Base-by-base conservation (phyloP, 1,140 invertebrate species). In the Harpegnathos saltator region DNA sequence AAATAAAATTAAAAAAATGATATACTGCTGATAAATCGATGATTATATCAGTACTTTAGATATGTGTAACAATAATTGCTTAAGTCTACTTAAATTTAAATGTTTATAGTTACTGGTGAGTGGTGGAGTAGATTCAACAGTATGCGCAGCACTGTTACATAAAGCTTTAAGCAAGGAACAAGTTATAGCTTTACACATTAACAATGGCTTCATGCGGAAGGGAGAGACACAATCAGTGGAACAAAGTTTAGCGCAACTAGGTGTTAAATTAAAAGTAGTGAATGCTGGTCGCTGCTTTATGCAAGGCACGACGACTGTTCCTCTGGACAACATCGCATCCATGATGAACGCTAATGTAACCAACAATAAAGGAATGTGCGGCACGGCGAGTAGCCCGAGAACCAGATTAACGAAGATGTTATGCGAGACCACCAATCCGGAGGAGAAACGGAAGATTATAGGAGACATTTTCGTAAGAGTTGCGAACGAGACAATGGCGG, bases 201-300 rank as follows among this genome's bases (percentile, higher is more conserved):
- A 99, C 94, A 99, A 99, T 95, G 99, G 99, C 68, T 99, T 99
- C 93, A 99, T 99, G 98, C 96, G 99, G 69, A 98, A 99, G 94
- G 97, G 98, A 90, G 99, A 99, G 93, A 99, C 98, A 89, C 94
- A 96, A 65, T 96, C 97, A 87, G 99, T 99, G 15, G 97, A 98
- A 91, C 95, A 97, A 91, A 98, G 97, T 83, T 95, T 99, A 24
- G 96, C 96, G 22, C 96, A 97, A 86, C 94, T 99, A 71, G 99
- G 98, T 19, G 95, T 99, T 17, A 96, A 98, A 92, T 95, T 99
- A 72, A 97, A 97, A 92, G 97, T 98, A 56, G 95, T 98, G 17
- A 97, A 97, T 88, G 97, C 97, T 29, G 94, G 95, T 62, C 96
- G 97, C 90, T 95, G 95, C 91, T 98, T 98, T 93, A 95, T 96